Evolutionary conservation across 2,797 vertebrate species (phyloP), one percentile per base, ranked within the genome.

Genomic region (Ataeniobius toweri): DNA sequence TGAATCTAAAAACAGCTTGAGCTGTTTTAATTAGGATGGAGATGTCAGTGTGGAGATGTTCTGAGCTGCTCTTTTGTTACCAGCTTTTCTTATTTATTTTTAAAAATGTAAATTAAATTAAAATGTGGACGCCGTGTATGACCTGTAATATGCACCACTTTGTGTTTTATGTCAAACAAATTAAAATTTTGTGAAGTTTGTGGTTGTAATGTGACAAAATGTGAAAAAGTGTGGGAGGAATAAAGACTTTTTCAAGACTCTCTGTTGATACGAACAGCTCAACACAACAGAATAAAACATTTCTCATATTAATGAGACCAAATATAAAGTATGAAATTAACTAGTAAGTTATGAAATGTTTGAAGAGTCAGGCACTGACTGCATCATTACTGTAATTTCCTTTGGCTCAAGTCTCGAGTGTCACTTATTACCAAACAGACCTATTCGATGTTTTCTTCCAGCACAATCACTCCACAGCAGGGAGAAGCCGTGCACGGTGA

Each of bases 351-450:
- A 22, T 5, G 36, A 18, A 26, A 26, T 14, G n/a, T 16, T 70
- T 46, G n/a, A 26, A 50, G n/a, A 55, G 20, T 9, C 20, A 28
- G 24, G 36, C 28, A 75, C 74, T 86, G 51, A 10, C 65, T 28
- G 63, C 71, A 75, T 55, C 50, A 76, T 86, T 46, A 59, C 41
- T 75, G 82, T 86, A 84, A 74, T 87, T 89, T 83, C 83, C 76
- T 89, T 80, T 86, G 70, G 86, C 88, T 73, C 5, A 80, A 88
- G 73, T 79, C 83, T 12, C 46, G 86, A 75, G 85, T 83, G 83
- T 85, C 36, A 36, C 36, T 36, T 36, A 36, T 36, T 36, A 36
- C 36, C 36, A 36, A 36, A 36, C 36, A 36, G 36, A 36, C 36
- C 36, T 36, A 73, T 18, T 63, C 16, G 6, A 36, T 18, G 61